phyloP scores from a whole-genome alignment of 2,797 vertebrate species.

The Odontamblyopus lacepedii region DNA sequence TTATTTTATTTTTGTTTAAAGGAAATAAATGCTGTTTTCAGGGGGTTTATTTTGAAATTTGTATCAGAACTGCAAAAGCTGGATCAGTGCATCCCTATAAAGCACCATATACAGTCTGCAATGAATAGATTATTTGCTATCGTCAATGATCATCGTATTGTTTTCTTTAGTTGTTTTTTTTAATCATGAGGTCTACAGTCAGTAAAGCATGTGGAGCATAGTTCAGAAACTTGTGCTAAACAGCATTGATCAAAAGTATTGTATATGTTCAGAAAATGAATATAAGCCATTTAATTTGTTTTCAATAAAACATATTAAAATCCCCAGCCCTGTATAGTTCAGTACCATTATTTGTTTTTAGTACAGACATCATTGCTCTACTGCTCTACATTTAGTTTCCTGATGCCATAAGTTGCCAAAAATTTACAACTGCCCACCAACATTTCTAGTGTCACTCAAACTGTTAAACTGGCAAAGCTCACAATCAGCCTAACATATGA shows the following conservation, averaged over 20 bases:
- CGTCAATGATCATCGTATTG: not conserved
- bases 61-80: too few species aligned
- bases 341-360: not conserved
- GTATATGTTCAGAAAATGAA: not conserved
- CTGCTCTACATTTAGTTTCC: not conserved
- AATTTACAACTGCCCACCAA: not conserved
- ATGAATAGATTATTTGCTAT: not conserved
- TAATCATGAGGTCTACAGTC: not conserved
- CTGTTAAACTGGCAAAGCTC: conserved; percentile 1
- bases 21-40: too few species aligned
- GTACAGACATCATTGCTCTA: not conserved
- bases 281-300: too few species aligned
- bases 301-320: too few species aligned
- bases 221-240: not conserved
- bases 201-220: not conserved
- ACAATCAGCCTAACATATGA: not conserved
- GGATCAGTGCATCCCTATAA: too few species aligned
- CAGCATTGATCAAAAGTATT: not conserved
- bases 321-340: not conserved
- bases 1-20: too few species aligned
- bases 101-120: not conserved
- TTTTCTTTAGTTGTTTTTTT: not conserved
- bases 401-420: not conserved
- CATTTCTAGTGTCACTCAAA: not conserved
- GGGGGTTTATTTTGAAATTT: too few species aligned